Evolutionary conservation across 2,888 invertebrate genomes (phyloP), one percentile per base, ranked within the genome.

Genomic region (Drosophila mimetica): DNA sequence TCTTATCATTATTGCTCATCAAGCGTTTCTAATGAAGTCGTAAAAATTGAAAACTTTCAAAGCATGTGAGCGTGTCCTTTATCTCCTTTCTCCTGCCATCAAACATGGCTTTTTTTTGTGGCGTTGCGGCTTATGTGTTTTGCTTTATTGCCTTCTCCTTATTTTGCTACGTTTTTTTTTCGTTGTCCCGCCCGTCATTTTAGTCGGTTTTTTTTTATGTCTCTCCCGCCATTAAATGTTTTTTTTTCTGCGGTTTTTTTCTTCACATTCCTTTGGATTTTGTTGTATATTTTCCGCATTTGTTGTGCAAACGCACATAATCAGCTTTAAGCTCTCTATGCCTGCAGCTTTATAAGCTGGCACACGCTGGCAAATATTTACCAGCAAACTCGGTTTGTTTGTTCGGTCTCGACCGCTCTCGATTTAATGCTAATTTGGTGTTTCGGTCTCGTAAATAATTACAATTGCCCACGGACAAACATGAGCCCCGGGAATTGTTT

Each of bases 21-120:
- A 84, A 73, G 85, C 87, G 87, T 75, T 86, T 88, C 89, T 88
- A 88, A 85, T 84, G 88, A 86, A 88, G 86, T 86, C 83, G 80
- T 88, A 79, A 79, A 82, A 83, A 83, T 88, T 88, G 80, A 79
- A 79, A 83, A 83, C 83, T 83, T 83, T 88, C 71, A 74, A 75
- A 66, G 77, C 84, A 70, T 76, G 70, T 67, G 58, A 57, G 36
- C 57, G 51, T 39, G 44, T 71, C 34, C 73, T 71, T 71, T 71
- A 65, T 57, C 50, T 52, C 46, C 30, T 48, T 61, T 47, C 48
- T 64, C 72, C 61, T 66, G 72, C 77, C 71, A 16, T 8, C 37
- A 14, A 41, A 54, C 14, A 6, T 44, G 42, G 28, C 25, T 37
- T 67, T 22, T 67, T 20, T 42, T 30, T 36, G 63, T 32, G 60